Evolutionary conservation across 2,113 vertebrate species (phyloP).

Genomic region (Vicugna pacos): DNA sequence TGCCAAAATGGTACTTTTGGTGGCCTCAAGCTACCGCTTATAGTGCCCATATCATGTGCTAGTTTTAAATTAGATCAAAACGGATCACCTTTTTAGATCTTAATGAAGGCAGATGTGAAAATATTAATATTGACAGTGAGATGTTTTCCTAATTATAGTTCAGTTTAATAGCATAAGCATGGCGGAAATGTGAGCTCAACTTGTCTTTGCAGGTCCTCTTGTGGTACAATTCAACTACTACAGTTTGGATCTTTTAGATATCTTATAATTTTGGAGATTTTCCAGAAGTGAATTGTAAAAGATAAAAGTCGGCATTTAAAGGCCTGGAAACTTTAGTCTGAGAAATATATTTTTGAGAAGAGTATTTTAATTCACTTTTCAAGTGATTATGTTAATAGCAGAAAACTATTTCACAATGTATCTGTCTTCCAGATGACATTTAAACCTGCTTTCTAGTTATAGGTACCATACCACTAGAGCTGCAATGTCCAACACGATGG

Average conservation of each 20-base stretch:
- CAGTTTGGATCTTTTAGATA: slow-evolving; percentile 45
- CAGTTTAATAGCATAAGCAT: slow-evolving; percentile 51
- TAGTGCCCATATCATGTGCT: neutral
- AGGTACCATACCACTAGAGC: neutral
- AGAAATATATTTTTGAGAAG: slow-evolving; percentile 18
- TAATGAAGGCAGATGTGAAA: slow-evolving; percentile 46
- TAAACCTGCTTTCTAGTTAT: neutral
- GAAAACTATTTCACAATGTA: neutral
- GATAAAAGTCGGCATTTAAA: slow-evolving; percentile 49
- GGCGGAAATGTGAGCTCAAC: slow-evolving; percentile 64
- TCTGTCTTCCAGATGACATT: neutral
- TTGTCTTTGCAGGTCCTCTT: slow-evolving; percentile 86
- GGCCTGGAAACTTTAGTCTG: neutral
- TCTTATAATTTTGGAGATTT: slow-evolving; percentile 28
- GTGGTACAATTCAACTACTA: slow-evolving; percentile 80
- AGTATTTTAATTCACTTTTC: slow-evolving; percentile 29
- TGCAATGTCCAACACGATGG: neutral
- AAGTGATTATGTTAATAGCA: slow-evolving; percentile 36
- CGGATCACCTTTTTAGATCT: slow-evolving; percentile 44
- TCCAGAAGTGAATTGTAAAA: slow-evolving; percentile 53
- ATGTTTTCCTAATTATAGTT: slow-evolving; percentile 46
- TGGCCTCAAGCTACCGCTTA: slow-evolving; percentile 10
- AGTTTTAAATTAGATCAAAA: slow-evolving; percentile 61
- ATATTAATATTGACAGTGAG: slow-evolving; percentile 40
- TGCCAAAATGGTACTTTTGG: slow-evolving; percentile 58